These are phyloP conservation scores for Xenus cinereus DNA, from an alignment of 2,113 vertebrate genomes.

Conservation along the genomic window DNA sequence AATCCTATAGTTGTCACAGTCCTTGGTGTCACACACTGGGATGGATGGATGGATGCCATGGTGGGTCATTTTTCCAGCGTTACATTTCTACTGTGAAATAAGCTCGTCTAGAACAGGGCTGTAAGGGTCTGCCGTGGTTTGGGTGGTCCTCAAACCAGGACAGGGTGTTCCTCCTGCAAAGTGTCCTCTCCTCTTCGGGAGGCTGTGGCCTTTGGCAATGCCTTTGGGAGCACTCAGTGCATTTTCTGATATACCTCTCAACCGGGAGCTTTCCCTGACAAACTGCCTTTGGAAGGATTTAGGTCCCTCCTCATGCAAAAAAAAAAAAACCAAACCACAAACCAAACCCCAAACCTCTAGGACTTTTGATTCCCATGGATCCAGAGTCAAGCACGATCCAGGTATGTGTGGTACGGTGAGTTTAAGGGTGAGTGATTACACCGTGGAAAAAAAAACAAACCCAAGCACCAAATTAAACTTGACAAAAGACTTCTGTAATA, in stretches of 20 bases:
- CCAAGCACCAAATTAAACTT: slow-evolving; percentile 1
- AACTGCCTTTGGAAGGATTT: background rate
- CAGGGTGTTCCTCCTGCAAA: background rate
- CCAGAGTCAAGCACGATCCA: background rate
- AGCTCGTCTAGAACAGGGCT: background rate
- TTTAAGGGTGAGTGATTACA: slow-evolving; percentile 12
- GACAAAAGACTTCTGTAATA: slow-evolving; percentile 60
- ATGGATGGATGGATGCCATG: background rate
- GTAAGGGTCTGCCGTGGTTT: background rate
- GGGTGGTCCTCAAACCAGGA: background rate
- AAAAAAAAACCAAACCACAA: too few species aligned
- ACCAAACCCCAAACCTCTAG: background rate
- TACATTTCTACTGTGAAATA: background rate
- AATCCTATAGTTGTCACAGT: background rate
- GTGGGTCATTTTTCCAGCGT: background rate
- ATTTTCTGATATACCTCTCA: background rate
- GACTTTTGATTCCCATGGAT: background rate
- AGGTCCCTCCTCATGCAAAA: background rate
- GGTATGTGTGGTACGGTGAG: background rate
- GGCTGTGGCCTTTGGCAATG: background rate
- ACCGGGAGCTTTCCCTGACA: background rate
- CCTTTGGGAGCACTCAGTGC: accelerated
- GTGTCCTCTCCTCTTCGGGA: background rate
- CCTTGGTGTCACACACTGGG: background rate
- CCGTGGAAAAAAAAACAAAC: background rate